Evolutionary conservation across 1,140 invertebrate species (phyloP).

Genomic region (Cydia fagiglandana): DNA sequence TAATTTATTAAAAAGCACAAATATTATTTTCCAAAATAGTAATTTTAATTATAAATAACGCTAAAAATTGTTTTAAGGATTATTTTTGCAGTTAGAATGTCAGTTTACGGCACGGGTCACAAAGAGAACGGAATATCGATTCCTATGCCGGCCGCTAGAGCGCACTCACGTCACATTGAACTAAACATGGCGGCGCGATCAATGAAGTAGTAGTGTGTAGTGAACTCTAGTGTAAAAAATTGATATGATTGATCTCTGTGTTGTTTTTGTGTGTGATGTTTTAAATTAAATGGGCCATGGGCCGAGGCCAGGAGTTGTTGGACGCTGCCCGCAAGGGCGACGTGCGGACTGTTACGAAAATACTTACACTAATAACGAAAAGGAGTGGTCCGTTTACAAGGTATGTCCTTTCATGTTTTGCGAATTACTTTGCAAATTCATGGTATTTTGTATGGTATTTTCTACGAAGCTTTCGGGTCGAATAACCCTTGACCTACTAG

Average conservation of each 20-base stretch:
- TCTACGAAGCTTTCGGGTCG: not conserved
- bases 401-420: slow-evolving; percentile 81
- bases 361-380: slow-evolving; percentile 92
- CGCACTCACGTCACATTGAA: slow-evolving; percentile 74
- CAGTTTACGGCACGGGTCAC: not conserved
- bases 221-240: slow-evolving; percentile 82
- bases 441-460: not conserved
- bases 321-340: slow-evolving; percentile 96
- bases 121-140: slow-evolving; percentile 55
- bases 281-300: slow-evolving; percentile 88
- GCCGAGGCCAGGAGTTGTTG: slow-evolving; percentile 97
- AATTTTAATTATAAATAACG: not conserved
- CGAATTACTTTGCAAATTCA: not conserved
- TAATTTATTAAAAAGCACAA: not conserved
- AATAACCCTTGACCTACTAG: not conserved
- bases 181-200: slow-evolving; percentile 87
- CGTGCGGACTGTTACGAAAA: slow-evolving; percentile 92
- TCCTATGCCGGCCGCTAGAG: slow-evolving; percentile 70
- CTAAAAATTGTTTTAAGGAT: not conserved
- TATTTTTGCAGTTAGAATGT: not conserved
- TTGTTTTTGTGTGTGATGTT: slow-evolving; percentile 70
- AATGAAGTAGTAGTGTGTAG: slow-evolving; percentile 85
- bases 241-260: slow-evolving; percentile 73
- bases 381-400: slow-evolving; percentile 95
- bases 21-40: not conserved